Conservation (phyloP, 2,888 invertebrate genomes). For the Tethea ocularis region DNA sequence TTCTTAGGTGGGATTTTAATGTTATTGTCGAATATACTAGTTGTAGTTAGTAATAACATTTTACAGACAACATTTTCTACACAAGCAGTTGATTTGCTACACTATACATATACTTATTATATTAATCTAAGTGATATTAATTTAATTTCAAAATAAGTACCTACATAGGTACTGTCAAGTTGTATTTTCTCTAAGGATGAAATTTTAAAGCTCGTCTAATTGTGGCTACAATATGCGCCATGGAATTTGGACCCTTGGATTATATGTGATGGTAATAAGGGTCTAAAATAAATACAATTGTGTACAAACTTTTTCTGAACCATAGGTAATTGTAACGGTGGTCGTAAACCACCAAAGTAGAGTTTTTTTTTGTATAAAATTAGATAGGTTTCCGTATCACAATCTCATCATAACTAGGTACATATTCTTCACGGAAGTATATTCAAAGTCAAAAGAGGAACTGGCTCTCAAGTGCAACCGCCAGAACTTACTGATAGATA, state of each 20-base stretch:
- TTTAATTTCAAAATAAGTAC: constrained; percentile 32
- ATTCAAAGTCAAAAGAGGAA: neutral
- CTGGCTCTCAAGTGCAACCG: neutral
- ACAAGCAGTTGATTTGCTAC: constrained; percentile 34
- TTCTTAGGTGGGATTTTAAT: constrained; percentile 57
- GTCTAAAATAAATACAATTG: neutral
- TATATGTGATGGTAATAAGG: neutral
- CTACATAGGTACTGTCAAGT: constrained; percentile 29
- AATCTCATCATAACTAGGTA: neutral
- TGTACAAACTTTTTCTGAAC: neutral
- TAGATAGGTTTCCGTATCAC: neutral
- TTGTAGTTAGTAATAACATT: constrained; percentile 23
- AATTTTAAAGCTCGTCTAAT: neutral
- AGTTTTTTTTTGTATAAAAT: neutral
- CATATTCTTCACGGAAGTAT: too few species aligned
- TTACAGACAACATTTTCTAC: constrained; percentile 43
- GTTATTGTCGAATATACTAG: constrained; percentile 57
- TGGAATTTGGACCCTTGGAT: neutral
- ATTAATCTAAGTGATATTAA: constrained; percentile 40
- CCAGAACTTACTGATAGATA: too few species aligned
- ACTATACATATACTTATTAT: constrained; percentile 18
- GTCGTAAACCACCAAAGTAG: too few species aligned
- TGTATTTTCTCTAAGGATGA: constrained; percentile 26
- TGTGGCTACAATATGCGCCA: constrained; percentile 1
- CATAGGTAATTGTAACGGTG: too few species aligned